These are phyloP conservation scores for Sminthurinus aureus DNA, from an alignment of 2,888 invertebrate genomes.

Conservation along the genomic window DNA sequence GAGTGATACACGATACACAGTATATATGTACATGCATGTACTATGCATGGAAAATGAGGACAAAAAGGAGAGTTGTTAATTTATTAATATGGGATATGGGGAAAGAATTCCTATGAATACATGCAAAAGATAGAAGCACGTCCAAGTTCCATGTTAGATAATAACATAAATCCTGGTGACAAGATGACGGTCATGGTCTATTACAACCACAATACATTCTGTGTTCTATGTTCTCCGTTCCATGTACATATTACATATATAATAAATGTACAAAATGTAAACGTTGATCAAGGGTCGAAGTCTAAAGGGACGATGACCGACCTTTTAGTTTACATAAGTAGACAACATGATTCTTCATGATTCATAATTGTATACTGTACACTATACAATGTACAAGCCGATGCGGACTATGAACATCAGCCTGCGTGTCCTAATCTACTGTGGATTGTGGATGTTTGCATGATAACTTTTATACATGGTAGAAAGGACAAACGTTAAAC, in stretches of 20 bases:
- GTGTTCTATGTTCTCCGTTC: too few relatives aligned
- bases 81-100: background rate
- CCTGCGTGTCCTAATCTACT: too few relatives aligned
- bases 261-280: too few relatives aligned
- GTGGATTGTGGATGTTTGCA: too few relatives aligned
- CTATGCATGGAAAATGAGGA: background rate
- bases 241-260: too few relatives aligned
- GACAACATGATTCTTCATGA: too few relatives aligned
- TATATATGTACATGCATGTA: background rate
- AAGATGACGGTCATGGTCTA: constrained; percentile 26
- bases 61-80: background rate
- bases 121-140: background rate
- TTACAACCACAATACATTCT: background rate
- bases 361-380: too few relatives aligned
- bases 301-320: constrained; percentile 35
- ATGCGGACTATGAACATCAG: too few relatives aligned
- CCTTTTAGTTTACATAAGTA: background rate
- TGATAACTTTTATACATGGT: too few relatives aligned
- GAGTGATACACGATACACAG: background rate
- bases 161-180: background rate
- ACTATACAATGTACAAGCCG: too few relatives aligned
- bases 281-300: constrained; percentile 14
- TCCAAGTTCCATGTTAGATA: background rate
- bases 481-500: too few relatives aligned
- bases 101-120: background rate